Base-by-base conservation (phyloP, 1,140 invertebrate genomes). In the Dryas iulia region DNA sequence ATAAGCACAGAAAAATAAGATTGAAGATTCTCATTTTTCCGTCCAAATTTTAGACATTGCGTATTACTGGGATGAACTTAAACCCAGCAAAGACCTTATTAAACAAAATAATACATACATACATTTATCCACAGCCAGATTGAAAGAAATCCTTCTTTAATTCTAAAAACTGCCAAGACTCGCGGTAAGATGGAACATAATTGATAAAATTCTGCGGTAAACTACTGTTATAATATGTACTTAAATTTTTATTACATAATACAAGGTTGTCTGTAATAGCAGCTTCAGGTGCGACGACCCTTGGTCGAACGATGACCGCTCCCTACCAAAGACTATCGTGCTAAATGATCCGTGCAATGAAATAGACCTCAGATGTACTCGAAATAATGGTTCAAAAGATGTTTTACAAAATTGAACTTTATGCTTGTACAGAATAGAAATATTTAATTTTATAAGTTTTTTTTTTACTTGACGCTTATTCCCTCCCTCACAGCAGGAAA, bases 271-370 rank as follows among this genome's bases (percentile, higher is more conserved):
- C 30, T 54, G 25, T 53, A 72, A 72, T 57, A 53, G 24, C 66
- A 24, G 58, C 3, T 31, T 25, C 66, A 69, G 63, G 66, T 65
- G 54, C 69, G 52, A 61, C 58, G 66, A 72, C 73, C 69, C 56
- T 69, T 68, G 60, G 33, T 63, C 52, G 61, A 69, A 53, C 71
- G 71, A 69, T 73, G 71, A 73, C 71, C 71, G 57, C 64, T 52
- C 64, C 66, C 66, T 62, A 30, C 59, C 59, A 47, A 59, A 59
- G 25, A 62, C 25, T 39, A 52, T 63, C 14, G 14, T 31, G 33
- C 54, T 60, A 56, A 69, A 69, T 69, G 66, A 69, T 62, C 59
- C 66, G 66, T 67, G 58, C 26, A 67, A 47, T 21, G 39, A 47
- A 47, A 47, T 47, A 47, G 39, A 21, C 39, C 39, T 47, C 39